Percentiles rank a stretch among this genome's conserved stretches.
Evolutionary conservation across 2,113 vertebrate genomes (phyloP).

Genomic region (Butorides virescens): DNA sequence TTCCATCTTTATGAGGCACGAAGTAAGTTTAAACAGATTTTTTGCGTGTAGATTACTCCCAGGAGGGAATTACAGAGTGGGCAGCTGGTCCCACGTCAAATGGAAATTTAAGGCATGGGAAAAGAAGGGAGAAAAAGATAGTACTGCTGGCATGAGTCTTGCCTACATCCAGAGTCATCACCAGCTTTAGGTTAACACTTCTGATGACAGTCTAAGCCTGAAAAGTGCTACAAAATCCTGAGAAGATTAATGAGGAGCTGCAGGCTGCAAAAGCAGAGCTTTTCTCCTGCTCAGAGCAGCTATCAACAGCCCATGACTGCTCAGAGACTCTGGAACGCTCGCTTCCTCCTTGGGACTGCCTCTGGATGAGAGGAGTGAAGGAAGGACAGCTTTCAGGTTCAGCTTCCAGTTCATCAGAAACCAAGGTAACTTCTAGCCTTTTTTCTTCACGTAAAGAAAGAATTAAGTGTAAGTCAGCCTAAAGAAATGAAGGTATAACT

Average conservation of each 20-base stretch:
- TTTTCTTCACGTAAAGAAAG: not conserved
- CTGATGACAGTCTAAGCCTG: not conserved
- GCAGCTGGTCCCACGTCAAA: slow-evolving; percentile 12
- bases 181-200: not conserved
- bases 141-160: not conserved
- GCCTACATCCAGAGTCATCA: not conserved
- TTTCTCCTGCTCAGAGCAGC: not conserved
- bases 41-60: slow-evolving; percentile 28
- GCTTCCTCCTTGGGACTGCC: not conserved
- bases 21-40: slow-evolving; percentile 52
- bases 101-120: not conserved
- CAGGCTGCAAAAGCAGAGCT: not conserved
- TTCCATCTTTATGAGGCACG: slow-evolving; percentile 44
- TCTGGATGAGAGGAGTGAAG: too few relatives aligned
- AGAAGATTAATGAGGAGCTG: not conserved
- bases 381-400: not conserved
- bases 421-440: not conserved
- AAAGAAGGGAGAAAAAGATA: not conserved
- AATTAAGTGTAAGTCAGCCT: not conserved
- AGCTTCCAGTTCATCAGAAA: not conserved
- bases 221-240: not conserved
- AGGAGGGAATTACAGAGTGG: slow-evolving; percentile 1
- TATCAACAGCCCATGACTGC: not conserved
- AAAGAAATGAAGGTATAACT: not conserved
- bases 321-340: not conserved